Evolutionary conservation across 2,113 vertebrate genomes (phyloP).

Genomic region (Psittacus erithacus): DNA sequence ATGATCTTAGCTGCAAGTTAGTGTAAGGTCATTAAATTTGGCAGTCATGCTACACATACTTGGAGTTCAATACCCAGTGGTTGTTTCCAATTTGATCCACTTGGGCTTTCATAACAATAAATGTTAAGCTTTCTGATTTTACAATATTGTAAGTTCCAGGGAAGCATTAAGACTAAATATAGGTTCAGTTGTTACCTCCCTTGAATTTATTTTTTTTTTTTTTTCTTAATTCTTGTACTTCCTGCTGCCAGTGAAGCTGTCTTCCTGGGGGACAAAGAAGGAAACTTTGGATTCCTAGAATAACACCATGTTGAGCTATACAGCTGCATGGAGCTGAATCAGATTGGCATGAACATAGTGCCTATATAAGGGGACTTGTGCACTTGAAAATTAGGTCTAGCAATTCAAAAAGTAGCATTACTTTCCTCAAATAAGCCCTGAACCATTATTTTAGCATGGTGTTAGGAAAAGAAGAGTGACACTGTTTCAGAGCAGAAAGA

Average conservation of each 20-base stretch:
- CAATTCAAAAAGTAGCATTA: not conserved
- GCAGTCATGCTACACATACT: conserved; percentile 19
- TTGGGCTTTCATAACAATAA: conserved; percentile 5
- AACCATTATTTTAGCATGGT: not conserved
- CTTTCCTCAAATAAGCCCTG: not conserved
- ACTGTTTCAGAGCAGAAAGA: not conserved
- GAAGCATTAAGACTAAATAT: not conserved
- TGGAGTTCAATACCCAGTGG: not conserved
- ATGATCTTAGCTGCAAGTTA: conserved; percentile 66
- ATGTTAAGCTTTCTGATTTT: conserved; percentile 39
- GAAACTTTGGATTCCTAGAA: not conserved
- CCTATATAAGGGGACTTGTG: not conserved
- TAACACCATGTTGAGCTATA: not conserved
- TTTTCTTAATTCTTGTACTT: not conserved
- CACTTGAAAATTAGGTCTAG: not conserved
- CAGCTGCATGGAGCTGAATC: not conserved
- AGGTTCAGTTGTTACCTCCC: not conserved
- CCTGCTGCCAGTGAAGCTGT: not conserved
- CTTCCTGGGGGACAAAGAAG: not conserved
- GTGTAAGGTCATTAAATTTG: conserved; percentile 60
- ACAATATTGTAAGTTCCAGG: conserved; percentile 26
- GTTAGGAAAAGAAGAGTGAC: not conserved
- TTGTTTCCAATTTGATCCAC: conserved; percentile 20
- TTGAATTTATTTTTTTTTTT: not conserved
- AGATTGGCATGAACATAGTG: not conserved